Evolutionary conservation across 1,140 invertebrate genomes (phyloP).

Genomic region (Leptinotarsa defecta): DNA sequence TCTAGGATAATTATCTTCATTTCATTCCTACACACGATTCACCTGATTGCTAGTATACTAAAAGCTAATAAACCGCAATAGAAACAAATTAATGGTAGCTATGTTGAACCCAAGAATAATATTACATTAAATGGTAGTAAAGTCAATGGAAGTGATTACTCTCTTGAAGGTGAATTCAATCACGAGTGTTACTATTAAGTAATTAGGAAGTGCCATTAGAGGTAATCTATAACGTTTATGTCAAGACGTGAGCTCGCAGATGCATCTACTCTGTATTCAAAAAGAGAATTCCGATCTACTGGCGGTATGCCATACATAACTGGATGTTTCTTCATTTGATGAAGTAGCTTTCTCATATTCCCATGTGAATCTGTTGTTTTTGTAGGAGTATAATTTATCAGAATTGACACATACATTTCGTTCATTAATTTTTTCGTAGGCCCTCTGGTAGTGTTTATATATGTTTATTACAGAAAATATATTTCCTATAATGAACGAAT

Average conservation of each 20-base stretch:
- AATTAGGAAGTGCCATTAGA: conserved; percentile 1
- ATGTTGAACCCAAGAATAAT: not conserved
- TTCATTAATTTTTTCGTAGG: no score
- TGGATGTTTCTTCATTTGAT: no score
- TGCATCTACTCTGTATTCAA: not conserved
- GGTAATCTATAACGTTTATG: not conserved
- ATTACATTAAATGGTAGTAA: not conserved
- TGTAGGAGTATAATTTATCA: no score
- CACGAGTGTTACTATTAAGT: conserved; percentile 6
- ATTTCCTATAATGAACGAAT: no score
- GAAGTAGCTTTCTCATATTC: no score
- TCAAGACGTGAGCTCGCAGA: conserved; percentile 1
- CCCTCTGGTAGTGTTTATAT: no score
- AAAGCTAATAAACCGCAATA: conserved; percentile 3
- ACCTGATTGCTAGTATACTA: not conserved
- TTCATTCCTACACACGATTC: not conserved
- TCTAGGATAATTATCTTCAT: not conserved
- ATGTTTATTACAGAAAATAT: no score
- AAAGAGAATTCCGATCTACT: not conserved
- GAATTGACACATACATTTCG: no score
- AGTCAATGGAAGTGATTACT: conserved; percentile 6
- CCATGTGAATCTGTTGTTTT: no score
- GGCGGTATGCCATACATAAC: no score
- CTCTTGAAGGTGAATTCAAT: conserved; percentile 3
- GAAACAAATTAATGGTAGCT: not conserved